Evolutionary conservation across 2,113 vertebrate genomes (phyloP).

Genomic region (Fukomys damarensis): DNA sequence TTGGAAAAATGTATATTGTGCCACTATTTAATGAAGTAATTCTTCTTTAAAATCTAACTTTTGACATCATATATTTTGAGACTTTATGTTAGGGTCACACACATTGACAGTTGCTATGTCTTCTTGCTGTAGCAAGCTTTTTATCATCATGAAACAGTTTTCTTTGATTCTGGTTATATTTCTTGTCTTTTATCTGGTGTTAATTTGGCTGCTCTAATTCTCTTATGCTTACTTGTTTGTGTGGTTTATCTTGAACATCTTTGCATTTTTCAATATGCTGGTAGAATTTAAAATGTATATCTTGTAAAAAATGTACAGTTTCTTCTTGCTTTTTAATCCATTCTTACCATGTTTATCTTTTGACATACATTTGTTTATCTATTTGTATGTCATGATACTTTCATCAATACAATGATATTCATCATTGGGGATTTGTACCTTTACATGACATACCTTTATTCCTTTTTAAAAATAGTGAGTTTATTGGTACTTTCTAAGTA

Average conservation of each 20-base stretch:
- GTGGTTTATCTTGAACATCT: neutral
- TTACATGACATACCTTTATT: too few relatives aligned
- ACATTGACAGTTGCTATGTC: neutral
- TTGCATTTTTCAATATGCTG: neutral
- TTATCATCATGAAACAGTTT: neutral
- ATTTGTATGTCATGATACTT: neutral
- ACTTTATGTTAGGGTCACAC: neutral
- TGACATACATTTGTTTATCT: neutral
- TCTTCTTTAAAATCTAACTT: slow-evolving; percentile 1
- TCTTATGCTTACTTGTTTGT: neutral
- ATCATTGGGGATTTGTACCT: too few relatives aligned
- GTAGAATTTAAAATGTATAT: neutral
- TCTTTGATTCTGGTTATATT: neutral
- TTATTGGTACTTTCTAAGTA: too few relatives aligned
- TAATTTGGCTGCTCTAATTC: neutral
- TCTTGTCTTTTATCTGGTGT: neutral
- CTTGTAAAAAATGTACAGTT: neutral
- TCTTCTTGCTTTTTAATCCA: neutral
- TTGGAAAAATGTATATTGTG: neutral
- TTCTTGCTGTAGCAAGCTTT: neutral
- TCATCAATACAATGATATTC: too few relatives aligned
- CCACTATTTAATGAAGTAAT: neutral
- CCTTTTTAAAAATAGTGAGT: too few relatives aligned
- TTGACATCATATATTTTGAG: neutral
- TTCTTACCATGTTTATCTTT: neutral